Evolutionary conservation across 2,797 vertebrate genomes (phyloP), one percentile per base, ranked within the genome.

Genomic region (Poecilia picta): DNA sequence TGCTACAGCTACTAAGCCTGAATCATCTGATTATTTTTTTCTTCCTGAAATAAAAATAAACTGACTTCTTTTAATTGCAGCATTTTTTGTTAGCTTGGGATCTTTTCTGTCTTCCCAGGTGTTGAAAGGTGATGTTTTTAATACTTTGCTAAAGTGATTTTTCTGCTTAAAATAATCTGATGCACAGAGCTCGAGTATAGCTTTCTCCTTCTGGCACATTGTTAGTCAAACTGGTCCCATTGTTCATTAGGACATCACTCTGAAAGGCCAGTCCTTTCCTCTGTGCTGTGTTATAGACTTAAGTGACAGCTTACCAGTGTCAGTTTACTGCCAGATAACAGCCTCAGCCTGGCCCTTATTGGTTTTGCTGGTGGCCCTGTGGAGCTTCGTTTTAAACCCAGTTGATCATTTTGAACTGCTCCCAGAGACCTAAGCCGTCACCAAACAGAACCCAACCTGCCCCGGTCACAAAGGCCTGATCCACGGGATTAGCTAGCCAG

Each of bases 361-460:
- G 94, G 93, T 94, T 93, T 95, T 94, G 87, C 90, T 73, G 83
- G 91, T 90, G 91, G 94, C 90, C 90, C 92, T 76, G 89, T 20
- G 83, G 90, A 95, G 93, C 92, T 87, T 93, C 94, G 90, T 93
- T 92, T 92, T 93, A 95, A 95, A 95, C 80, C 90, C 92, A 41
- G 89, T 92, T 94, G 93, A 94, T 94, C 91, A 95, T 95, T 95
- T 94, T 90, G 84, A 94, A 94, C 91, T 87, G 89, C 95, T 95
- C 91, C 89, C 88, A 87, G 88, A 91, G 92, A 93, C 91, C 90
- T 96, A 96, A 96, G 92, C 94, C 94, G 85, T 95, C 83, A 43
- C 94, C 95, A 96, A 96, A 96, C 95, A 96, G 88, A 94, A 90
- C 92, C 92, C 95, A 92, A 96, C 95, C 94, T 95, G 95, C 93